Percentiles rank a stretch among this genome's conserved stretches.
Evolutionary conservation across 1,140 invertebrate genomes (phyloP).

Genomic region (Parapsyche elsis): DNA sequence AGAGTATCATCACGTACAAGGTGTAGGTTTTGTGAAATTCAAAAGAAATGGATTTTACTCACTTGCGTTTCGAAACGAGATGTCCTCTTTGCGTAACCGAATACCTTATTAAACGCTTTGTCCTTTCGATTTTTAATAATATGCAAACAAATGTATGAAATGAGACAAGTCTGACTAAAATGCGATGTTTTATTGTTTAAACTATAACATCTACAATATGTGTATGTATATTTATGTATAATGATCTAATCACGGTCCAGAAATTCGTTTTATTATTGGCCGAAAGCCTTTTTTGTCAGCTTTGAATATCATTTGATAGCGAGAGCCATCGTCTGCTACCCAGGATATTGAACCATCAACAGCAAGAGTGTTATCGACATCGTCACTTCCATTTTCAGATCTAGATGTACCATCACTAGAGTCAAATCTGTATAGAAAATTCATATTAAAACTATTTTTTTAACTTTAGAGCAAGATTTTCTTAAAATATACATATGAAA

Average conservation of each 20-base stretch:
- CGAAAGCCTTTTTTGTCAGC: constrained; percentile 85
- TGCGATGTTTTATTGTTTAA: too few species aligned
- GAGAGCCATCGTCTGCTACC: constrained; percentile 76
- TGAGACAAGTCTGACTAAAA: too few species aligned
- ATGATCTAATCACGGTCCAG: constrained; percentile 22
- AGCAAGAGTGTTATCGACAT: constrained; percentile 71
- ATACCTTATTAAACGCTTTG: not conserved
- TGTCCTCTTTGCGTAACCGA: not conserved
- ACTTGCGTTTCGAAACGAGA: not conserved
- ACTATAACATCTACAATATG: too few species aligned
- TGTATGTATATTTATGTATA: not conserved
- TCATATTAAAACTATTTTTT: not conserved
- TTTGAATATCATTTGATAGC: constrained; percentile 78
- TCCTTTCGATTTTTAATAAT: not conserved
- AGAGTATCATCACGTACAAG: not conserved
- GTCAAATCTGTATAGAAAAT: constrained; percentile 66
- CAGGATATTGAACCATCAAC: constrained; percentile 72
- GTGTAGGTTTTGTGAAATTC: constrained; percentile 12
- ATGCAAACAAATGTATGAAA: too few species aligned
- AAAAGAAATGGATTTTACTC: not conserved
- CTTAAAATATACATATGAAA: too few species aligned
- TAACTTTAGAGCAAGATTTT: too few species aligned
- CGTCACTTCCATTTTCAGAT: constrained; percentile 71
- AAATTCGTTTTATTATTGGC: constrained; percentile 66
- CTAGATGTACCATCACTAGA: constrained; percentile 74